phyloP scores from a whole-genome alignment of 2,797 vertebrate genomes.

The Enoplosus armatus region DNA sequence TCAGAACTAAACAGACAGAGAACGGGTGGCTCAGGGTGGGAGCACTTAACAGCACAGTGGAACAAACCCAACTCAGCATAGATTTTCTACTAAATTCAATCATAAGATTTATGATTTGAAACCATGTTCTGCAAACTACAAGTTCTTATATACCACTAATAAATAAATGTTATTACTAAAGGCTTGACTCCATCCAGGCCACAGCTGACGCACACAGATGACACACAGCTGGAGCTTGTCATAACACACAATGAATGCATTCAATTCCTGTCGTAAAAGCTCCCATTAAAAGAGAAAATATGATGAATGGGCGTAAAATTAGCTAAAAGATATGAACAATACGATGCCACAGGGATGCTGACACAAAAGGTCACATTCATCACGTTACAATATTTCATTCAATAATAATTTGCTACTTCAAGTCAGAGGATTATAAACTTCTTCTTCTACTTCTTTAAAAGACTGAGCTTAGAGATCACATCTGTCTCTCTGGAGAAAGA shows the following conservation, averaged over 20 bases:
- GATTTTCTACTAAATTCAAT: constrained; percentile 9
- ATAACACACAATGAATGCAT: constrained; percentile 34
- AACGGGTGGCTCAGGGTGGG: neutral
- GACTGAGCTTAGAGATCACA: neutral
- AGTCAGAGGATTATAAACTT: neutral
- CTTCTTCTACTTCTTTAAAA: neutral
- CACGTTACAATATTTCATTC: constrained; percentile 17
- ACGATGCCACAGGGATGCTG: neutral
- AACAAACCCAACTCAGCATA: constrained; percentile 12
- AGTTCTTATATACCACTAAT: neutral
- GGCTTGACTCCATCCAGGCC: constrained; percentile 10
- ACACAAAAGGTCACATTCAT: constrained; percentile 20
- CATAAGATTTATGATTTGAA: neutral
- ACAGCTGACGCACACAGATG: constrained; percentile 34
- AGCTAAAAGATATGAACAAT: neutral
- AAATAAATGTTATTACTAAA: constrained; percentile 4
- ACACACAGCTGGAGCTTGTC: constrained; percentile 23
- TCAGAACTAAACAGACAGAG: neutral
- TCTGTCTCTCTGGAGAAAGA: neutral
- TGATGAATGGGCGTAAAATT: constrained; percentile 13
- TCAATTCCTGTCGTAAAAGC: constrained; percentile 12
- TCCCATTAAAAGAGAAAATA: constrained; percentile 17
- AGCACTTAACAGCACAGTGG: neutral
- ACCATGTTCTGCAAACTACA: neutral
- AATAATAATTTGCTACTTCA: constrained; percentile 22